A percentile compares a stretch with the other conserved stretches of the same genome.
phyloP scores from a whole-genome alignment of 2,888 invertebrate genomes.

The Saturnia japonica region DNA sequence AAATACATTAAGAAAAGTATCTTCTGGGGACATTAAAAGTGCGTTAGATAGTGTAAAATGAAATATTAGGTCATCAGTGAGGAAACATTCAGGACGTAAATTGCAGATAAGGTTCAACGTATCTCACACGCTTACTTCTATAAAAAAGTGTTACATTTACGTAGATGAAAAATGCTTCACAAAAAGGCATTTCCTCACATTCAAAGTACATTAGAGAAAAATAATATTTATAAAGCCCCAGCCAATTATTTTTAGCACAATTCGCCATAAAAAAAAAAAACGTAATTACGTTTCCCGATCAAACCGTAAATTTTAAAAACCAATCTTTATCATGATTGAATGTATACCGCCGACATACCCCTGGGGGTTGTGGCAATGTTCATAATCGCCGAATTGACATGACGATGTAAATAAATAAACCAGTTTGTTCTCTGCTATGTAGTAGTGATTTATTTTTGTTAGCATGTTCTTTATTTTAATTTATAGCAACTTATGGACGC shows the following conservation, averaged over 20 bases:
- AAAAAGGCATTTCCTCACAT: neutral
- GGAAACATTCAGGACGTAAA: neutral
- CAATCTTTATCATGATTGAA: neutral
- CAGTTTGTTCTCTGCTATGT: neutral
- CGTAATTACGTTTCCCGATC: neutral
- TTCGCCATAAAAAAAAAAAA: neutral
- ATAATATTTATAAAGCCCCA: neutral
- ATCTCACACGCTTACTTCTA: neutral
- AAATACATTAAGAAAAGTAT: constrained; percentile 23
- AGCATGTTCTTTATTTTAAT: neutral
- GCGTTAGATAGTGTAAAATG: constrained; percentile 7
- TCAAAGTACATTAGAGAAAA: neutral
- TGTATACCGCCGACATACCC: neutral
- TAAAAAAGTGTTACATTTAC: neutral
- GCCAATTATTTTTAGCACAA: neutral
- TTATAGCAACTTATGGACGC: neutral
- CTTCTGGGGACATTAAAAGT: constrained; percentile 20
- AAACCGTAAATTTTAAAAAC: neutral
- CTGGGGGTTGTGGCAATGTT: constrained; percentile 1
- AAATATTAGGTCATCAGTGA: neutral
- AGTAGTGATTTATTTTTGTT: neutral
- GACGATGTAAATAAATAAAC: neutral
- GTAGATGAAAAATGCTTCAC: neutral
- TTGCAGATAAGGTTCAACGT: neutral
- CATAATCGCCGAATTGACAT: neutral